Evolutionary conservation across 1,140 invertebrate genomes (phyloP), one percentile per base, ranked within the genome.

Genomic region (Trachymyrmex septentrionalis): DNA sequence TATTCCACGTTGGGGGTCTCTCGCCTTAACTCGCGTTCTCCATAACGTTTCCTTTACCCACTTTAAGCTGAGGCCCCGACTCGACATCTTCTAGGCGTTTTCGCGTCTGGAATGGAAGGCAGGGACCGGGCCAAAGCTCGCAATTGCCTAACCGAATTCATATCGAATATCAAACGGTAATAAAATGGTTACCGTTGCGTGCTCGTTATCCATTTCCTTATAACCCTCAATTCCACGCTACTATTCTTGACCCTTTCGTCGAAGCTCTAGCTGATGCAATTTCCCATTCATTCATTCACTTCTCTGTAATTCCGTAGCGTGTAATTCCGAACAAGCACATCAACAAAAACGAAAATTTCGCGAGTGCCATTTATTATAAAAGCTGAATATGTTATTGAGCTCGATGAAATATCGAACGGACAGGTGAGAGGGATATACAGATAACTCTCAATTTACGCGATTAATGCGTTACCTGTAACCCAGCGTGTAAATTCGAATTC

Each of bases 111-210:
- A 92, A 93, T 91, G 92, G 75, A 90, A 88, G 44, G 88, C 92
- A 75, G 91, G 88, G 48, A 84, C 44, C 71, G 50, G 88, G 87
- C 87, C 92, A 93, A 93, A 93, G 88, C 89, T 92, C 92, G 92
- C 92, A 94, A 94, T 94, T 92, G 92, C 92, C 93, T 93, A 93
- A 87, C 87, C 92, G 92, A 95, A 90, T 93, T 95, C 95, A 93
- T 93, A 95, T 95, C 94, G 91, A 89, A 95, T 94, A 94, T 94
- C 94, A 94, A 92, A 92, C 87, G 88, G 93, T 95, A 94, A 95
- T 93, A 93, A 93, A 94, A 95, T 94, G 94, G 93, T 94, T 92
- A 92, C 92, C 92, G 92, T 87, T 76, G 53, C 30, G 88, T 89
- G 92, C 94, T 93, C 92, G 92, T 92, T 90, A 89, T 59, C 72